Evolutionary conservation across 2,113 vertebrate genomes (phyloP).

Genomic region (Prinia subflava): DNA sequence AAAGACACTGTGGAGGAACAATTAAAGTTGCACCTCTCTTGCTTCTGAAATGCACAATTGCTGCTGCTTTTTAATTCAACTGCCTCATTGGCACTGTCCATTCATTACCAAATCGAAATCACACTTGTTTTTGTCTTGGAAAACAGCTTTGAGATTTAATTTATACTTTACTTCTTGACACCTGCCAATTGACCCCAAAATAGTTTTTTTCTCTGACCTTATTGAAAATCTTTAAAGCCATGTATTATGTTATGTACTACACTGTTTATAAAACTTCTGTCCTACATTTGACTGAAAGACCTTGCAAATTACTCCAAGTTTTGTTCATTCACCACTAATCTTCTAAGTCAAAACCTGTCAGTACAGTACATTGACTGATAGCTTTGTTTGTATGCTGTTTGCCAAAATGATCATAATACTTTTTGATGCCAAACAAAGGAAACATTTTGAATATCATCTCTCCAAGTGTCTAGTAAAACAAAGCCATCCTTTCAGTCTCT

Average conservation of each 20-base stretch:
- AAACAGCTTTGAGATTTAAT: not conserved
- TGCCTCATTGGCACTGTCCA: not conserved
- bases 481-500: slow-evolving; percentile 31
- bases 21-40: not conserved
- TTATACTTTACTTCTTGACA: not conserved
- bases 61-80: not conserved
- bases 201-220: not conserved
- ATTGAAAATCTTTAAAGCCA: slow-evolving; percentile 30
- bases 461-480: slow-evolving; percentile 24
- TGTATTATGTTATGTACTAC: not conserved
- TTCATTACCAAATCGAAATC: not conserved
- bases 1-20: not conserved
- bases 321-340: slow-evolving; percentile 48
- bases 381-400: not conserved
- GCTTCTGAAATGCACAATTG: not conserved
- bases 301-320: slow-evolving; percentile 57
- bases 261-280: slow-evolving; percentile 45
- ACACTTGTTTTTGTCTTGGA: not conserved
- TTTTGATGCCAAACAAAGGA: slow-evolving; percentile 37
- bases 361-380: not conserved
- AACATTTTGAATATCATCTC: slow-evolving; percentile 47
- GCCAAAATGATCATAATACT: slow-evolving; percentile 16
- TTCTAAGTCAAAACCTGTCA: slow-evolving; percentile 31
- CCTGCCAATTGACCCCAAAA: not conserved
- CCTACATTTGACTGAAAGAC: slow-evolving; percentile 30